Evolutionary conservation across 2,888 invertebrate genomes (phyloP), one percentile per base, ranked within the genome.

Genomic region (Schizaphis graminum): DNA sequence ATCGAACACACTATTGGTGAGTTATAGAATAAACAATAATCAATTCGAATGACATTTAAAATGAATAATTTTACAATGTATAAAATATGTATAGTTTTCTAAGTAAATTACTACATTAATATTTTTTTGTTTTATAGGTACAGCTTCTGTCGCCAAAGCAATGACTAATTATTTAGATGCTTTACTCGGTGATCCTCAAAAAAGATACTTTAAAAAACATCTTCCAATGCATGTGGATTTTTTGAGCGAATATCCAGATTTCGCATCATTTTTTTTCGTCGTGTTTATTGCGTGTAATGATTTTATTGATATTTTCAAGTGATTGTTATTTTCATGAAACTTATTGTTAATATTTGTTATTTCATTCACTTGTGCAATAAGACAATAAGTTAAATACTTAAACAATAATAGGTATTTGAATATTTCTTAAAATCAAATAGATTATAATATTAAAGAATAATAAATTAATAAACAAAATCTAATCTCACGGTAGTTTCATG

Each of bases 1-100:
- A 96, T 99, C 95, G 98, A 98, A 96, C 98, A 98, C 95, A 97
- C 98, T 97, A 97, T 98, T 95, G 98, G 98, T 97, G 8, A 91
- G n/a, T n/a, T 8, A 8, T 57, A 13, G 7, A 88, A 88, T 49
- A 88, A 28, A 53, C 53, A 47, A 47, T 88, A 24, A 24, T 77
- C 21, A 35, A 77, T 35, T 77, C 8, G 0, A 35, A 35, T 77
- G 35, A 35, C 77, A 77, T 35, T 77, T 41, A n/a, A n/a, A 67
- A 16, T 53, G 3, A 53, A 53, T 53, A 21, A 53, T 53, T 53
- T 53, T 53, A 47, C 44, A 53, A 67, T 16, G 57, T 57, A 57
- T 26, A 26, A 57, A 57, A 8, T 57, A 57, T 57, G 26, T 57
- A 26, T 57, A 10, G 57, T 26, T 26, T 57, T 57, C 8, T 57